Evolutionary conservation across 2,113 vertebrate genomes (phyloP).

Genomic region (Aegithalos caudatus): DNA sequence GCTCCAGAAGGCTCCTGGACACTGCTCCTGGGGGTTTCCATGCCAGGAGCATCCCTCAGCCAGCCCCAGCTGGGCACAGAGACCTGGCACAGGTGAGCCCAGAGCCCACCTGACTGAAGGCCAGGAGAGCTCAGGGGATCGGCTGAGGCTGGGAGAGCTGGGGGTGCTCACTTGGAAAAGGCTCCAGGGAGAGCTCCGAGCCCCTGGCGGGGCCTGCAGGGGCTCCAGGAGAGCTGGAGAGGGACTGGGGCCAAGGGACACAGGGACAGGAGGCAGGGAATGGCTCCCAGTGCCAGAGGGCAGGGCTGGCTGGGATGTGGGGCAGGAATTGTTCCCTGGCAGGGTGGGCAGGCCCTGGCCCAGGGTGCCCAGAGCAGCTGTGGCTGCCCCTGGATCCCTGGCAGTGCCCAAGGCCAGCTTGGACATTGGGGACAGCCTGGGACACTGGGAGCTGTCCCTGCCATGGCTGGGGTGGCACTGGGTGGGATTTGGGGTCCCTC

Average conservation of each 20-base stretch:
- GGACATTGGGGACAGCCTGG: background rate
- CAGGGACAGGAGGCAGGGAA: background rate
- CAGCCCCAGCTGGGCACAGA: background rate
- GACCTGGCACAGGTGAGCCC: background rate
- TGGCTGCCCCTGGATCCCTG: background rate
- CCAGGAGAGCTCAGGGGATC: background rate
- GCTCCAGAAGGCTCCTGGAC: background rate
- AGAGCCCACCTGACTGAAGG: background rate
- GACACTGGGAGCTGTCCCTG: background rate
- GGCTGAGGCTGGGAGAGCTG: background rate
- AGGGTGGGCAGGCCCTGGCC: background rate
- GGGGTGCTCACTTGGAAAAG: background rate
- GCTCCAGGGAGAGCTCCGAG: background rate
- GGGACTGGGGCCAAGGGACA: background rate
- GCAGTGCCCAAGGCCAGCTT: background rate
- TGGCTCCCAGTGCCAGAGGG: background rate
- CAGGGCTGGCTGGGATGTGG: rapidly evolving
- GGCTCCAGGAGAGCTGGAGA: background rate
- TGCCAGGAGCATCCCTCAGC: background rate
- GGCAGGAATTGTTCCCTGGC: background rate
- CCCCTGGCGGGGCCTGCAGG: background rate
- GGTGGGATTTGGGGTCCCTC: rapidly evolving
- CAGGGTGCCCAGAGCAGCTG: background rate
- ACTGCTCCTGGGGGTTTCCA: rapidly evolving
- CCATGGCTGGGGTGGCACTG: background rate